phyloP scores from a whole-genome alignment of 1,140 invertebrate genomes.

The Pararge aegeria region DNA sequence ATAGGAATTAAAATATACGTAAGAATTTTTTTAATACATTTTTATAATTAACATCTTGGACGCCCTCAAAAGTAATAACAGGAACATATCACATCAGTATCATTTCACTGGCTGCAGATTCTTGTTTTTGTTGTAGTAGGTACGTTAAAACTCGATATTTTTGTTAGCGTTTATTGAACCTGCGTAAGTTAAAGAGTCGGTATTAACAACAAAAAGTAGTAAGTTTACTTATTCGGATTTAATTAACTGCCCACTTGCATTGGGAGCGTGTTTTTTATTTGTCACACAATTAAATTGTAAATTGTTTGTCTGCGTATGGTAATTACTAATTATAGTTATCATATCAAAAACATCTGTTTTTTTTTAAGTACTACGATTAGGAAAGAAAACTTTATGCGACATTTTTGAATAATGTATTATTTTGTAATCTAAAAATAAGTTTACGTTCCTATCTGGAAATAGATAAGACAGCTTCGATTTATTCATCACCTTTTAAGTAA shows the following conservation, averaged over 20 bases:
- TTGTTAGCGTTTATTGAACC: slow-evolving; percentile 18
- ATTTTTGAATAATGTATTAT: not conserved
- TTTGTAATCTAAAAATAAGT: not conserved
- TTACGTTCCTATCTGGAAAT: too few species aligned
- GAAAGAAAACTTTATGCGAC: too few species aligned
- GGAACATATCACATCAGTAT: not conserved
- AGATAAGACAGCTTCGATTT: too few species aligned
- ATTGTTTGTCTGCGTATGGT: not conserved
- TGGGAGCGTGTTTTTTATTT: not conserved
- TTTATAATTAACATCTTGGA: not conserved
- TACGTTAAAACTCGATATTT: not conserved
- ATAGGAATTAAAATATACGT: too few species aligned
- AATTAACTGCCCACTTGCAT: slow-evolving; percentile 1
- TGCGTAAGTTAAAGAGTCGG: slow-evolving; percentile 2
- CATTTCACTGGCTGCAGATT: not conserved
- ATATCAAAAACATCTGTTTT: too few species aligned
- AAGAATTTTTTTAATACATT: too few species aligned
- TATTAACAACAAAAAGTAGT: not conserved
- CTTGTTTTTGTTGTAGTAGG: not conserved
- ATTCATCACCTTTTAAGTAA: not conserved
- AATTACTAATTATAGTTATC: too few species aligned
- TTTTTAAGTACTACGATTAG: too few species aligned
- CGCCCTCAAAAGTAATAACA: slow-evolving; percentile 1
- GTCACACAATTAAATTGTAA: not conserved
- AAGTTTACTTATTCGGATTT: not conserved